These are phyloP conservation scores for Lamellibrachia satsuma DNA, from an alignment of 2,888 invertebrate genomes.

Conservation along the genomic window DNA sequence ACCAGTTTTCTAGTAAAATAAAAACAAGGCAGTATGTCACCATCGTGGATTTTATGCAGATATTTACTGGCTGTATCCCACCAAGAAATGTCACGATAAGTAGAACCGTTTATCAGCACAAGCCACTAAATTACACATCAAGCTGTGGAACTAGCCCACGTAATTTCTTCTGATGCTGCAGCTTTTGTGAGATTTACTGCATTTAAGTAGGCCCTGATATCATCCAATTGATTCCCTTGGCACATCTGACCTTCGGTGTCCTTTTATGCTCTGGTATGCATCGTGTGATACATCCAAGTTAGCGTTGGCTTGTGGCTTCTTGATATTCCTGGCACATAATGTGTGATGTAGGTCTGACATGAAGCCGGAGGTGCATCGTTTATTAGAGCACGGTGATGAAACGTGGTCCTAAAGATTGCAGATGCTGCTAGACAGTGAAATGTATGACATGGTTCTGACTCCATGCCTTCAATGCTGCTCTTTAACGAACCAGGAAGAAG, in stretches of 20 bases:
- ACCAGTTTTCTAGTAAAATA: background rate
- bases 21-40: background rate
- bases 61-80: too few relatives aligned
- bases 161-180: background rate
- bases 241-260: background rate
- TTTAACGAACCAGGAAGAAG: background rate
- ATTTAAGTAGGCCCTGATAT: background rate
- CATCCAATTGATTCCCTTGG: background rate
- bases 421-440: background rate
- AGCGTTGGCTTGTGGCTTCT: background rate
- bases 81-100: background rate
- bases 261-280: background rate
- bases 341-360: background rate
- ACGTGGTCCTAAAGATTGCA: background rate
- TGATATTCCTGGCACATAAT: background rate
- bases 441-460: background rate
- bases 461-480: background rate
- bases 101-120: background rate
- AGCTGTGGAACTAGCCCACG: background rate
- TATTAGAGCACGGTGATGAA: background rate
- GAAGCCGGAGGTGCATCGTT: background rate
- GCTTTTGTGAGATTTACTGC: background rate
- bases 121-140: conserved; percentile 10
- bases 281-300: background rate
- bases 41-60: background rate